Conservation (phyloP, 2,797 vertebrate species). For the Podargus strigoides region DNA sequence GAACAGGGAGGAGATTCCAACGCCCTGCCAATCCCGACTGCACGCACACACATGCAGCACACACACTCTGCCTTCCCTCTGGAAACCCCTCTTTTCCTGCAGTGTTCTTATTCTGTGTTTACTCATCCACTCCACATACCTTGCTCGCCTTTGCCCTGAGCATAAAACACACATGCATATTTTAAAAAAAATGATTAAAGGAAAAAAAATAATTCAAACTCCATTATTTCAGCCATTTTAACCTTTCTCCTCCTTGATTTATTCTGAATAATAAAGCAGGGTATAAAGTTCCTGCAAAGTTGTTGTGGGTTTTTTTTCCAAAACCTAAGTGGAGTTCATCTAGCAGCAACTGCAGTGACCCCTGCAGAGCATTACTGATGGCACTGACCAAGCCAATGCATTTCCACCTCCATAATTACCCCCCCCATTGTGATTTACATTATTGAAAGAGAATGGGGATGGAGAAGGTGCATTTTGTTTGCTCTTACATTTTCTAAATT, state of each 20-base stretch:
- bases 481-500: conserved; percentile 10
- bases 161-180: accelerated
- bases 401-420: background rate
- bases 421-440: background rate
- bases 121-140: background rate
- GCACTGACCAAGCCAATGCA: background rate
- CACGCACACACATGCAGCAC: accelerated
- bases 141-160: background rate
- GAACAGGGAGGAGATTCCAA: accelerated
- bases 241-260: background rate
- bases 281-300: background rate
- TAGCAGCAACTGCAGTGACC: background rate
- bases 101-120: background rate
- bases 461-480: background rate
- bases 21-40: background rate
- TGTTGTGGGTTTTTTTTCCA: background rate
- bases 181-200: background rate
- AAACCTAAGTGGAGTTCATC: background rate
- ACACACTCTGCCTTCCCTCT: background rate
- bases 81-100: too few species aligned
- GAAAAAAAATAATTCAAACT: background rate
- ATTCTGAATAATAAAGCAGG: background rate
- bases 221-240: background rate
- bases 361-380: background rate
- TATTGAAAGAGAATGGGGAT: background rate